Base-by-base conservation (phyloP, 2,888 invertebrate genomes). In the Oscheius onirici region DNA sequence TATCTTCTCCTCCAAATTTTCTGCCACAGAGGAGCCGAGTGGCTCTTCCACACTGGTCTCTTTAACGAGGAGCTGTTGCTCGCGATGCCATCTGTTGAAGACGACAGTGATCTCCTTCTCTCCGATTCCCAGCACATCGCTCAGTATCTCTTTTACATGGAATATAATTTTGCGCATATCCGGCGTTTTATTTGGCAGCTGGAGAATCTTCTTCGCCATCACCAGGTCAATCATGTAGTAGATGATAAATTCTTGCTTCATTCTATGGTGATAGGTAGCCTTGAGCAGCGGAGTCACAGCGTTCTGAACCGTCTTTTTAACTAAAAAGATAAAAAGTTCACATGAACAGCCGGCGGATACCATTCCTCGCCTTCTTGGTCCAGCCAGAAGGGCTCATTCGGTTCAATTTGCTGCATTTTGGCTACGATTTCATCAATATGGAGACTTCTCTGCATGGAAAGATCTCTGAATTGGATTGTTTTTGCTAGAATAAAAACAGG, bases 281-380 rank as follows among this genome's bases (percentile, higher is more conserved):
- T 26, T 17, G 11, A 63, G 26, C 10, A 63, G 46, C n/a, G 34
- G 15, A 6, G 63, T 22, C 20, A 63, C 46, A 15, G 46, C 63
- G 46, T 63, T 63, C 63, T 63, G 17, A 49, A 49, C 13, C n/a
- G 1, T 1, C 13, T 17, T 17, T 24, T 17, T 24, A 44, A 13
- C 24, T 15, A 26, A 22, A 46, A 61, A 24, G 11, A n/a, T n/a
- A n/a, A n/a, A 61, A 28, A 34, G 34, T 17, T 49, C 15, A 66
- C 66, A 20, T 41, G 54, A 8, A 66, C 20, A 40, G 43, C 66
- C 11, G 66, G 66, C 10, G 66, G 66, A 43, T 66, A 66, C 66
- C 66, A 66, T 8, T 66, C 55, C 8, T 34, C 43, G 10, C 26
- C 54, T 2, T 13, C 26, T 41, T 54, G 55, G 2, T 66, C 54